Evolutionary conservation across 2,888 invertebrate species (phyloP), one percentile per base, ranked within the genome.

Genomic region (Drosophila kanekoi): DNA sequence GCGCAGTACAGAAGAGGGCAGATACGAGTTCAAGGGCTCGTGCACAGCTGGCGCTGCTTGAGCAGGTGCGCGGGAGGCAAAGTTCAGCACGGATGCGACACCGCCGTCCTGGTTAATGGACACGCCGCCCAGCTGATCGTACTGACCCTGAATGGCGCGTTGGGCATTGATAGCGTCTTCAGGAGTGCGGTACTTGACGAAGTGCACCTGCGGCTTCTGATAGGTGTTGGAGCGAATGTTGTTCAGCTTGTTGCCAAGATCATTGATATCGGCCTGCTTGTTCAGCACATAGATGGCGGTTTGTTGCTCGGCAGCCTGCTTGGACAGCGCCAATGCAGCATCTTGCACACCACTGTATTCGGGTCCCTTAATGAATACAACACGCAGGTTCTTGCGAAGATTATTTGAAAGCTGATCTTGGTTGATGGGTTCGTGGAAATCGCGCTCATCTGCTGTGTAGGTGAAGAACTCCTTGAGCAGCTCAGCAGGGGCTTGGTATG

Each of bases 311-410:
- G 77, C 80, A 52, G 89, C 81, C 43, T 89, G 87, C 60, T 81
- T 89, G 54, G 89, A 89, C 66, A 91, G 64, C 3, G 80, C 69
- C 4, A 90, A 58, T 11, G 85, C 91, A 33, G 91, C 91, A 56
- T 90, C 77, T 61, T 90, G 87, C 11, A 91, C 32, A 9, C 87
- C 91, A 13, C 71, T 89, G 60, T 90, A 78, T 69, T 91, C 91
- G 65, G 92, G 92, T 37, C 91, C 89, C 81, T 91, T 92, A 54
- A 92, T 92, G 77, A 92, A 92, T 20, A 92, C 64, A 10, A 92
- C 91, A 18, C 92, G 91, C n/a, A 92, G 81, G 13, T 77, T 82
- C 61, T 76, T 81, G 62, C 87, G 91, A 14, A 89, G 57, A 10
- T 72, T 66, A 35, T 66, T 71, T 0, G 74, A 62, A 2, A 78